Conservation (phyloP, 2,113 vertebrate genomes). For the Amblyornis subalaris region DNA sequence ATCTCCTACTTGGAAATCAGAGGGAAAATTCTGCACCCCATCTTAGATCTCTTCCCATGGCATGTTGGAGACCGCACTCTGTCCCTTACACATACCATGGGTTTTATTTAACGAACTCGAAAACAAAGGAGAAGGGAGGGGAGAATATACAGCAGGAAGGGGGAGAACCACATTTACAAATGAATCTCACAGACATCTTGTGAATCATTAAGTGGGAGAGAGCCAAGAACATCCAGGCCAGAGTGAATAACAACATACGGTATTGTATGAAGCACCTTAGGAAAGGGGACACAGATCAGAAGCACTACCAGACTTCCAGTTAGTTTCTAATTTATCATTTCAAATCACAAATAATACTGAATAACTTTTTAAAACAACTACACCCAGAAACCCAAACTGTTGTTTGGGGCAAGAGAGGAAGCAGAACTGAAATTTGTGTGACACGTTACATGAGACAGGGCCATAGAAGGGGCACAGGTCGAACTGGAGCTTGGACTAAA, state of each 20-base stretch:
- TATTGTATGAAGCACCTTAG: conserved; percentile 60
- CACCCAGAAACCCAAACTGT: neutral
- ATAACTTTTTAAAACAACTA: neutral
- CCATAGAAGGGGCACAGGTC: neutral
- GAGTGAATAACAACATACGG: conserved; percentile 38
- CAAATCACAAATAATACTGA: neutral
- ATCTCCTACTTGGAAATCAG: neutral
- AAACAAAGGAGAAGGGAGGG: neutral
- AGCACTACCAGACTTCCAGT: conserved; percentile 11
- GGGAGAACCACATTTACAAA: conserved; percentile 33
- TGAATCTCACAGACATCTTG: conserved; percentile 60
- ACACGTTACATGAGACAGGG: neutral
- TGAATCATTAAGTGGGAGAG: conserved; percentile 60
- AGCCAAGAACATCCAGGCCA: conserved; percentile 54
- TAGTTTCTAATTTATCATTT: conserved; percentile 53
- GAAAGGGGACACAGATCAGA: conserved; percentile 12
- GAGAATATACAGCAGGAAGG: neutral
- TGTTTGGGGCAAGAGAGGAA: neutral
- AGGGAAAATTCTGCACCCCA: neutral
- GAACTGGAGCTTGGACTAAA: neutral
- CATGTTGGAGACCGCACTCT: rapidly evolving
- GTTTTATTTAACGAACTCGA: neutral
- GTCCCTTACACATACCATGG: neutral
- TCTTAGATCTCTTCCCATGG: neutral
- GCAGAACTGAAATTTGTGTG: neutral